Base-by-base conservation (phyloP, 2,888 invertebrate species). In the Pheosia gnoma region DNA sequence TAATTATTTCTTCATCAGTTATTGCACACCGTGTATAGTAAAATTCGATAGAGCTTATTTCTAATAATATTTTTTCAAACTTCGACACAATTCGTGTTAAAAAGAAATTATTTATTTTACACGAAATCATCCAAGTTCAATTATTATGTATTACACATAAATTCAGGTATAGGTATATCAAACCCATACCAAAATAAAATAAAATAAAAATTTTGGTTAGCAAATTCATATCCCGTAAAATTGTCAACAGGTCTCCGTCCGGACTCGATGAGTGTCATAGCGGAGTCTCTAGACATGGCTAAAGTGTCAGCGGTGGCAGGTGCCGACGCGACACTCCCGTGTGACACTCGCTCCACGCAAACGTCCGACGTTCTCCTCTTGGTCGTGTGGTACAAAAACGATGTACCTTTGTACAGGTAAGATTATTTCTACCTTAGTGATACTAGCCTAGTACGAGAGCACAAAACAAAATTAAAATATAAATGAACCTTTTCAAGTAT, bases 311-410 rank as follows among this genome's bases (percentile, higher is more conserved):
- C 96, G 37, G 95, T 98, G 82, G 95, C 97, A 66, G 96, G 96
- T 75, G 97, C 96, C 66, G 96, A 96, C 77, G 97, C 97, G 60
- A 95, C 96, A 78, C 94, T 98, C 75, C 97, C 98, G 47, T 98
- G 98, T 91, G 97, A 98, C 94, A 96, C 98, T 75, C 95, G 96
- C 72, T 95, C 97, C 56, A 96, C 96, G 59, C 94, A 95, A 72
- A 94, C 95, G 54, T 96, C 97, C 77, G 98, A 98, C 90, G 95
- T 96, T 67, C 96, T 97, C 65, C 95, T 97, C 57, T 95, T 98
- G 59, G 97, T 98, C 78, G 97, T 98, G 59, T 98, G 98, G 98
- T 98, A 98, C 88, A 97, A 97, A 88, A 97, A 97, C 85, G 97
- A 98, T 86, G 95, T 96, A 68, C 98, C 98, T 68, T 97, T 98